A percentile compares a stretch with the other conserved stretches of the same genome.
phyloP scores from a whole-genome alignment of 2,113 vertebrate species.

The Corynorhinus townsendii region DNA sequence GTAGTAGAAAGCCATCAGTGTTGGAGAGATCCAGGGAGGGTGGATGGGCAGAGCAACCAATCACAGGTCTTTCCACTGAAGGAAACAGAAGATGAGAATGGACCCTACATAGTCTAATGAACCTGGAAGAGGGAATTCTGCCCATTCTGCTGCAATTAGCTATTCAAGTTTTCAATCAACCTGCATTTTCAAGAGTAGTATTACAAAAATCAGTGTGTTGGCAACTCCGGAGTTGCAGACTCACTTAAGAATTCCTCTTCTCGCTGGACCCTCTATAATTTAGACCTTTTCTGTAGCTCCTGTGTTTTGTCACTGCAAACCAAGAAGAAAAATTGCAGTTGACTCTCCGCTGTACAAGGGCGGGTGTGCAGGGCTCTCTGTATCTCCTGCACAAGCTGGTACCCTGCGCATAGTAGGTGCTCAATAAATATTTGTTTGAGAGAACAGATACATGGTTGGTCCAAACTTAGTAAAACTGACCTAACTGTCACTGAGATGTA shows the following conservation, averaged over 20 bases:
- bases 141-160: neutral
- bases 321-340: accelerated
- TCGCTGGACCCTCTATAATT: neutral
- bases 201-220: neutral
- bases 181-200: neutral
- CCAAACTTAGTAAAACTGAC: neutral
- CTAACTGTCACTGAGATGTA: neutral
- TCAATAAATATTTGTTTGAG: neutral
- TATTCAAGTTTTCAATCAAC: neutral
- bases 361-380: accelerated
- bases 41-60: accelerated
- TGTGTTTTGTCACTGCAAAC: neutral
- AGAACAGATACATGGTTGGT: neutral
- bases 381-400: accelerated
- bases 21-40: accelerated
- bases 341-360: accelerated
- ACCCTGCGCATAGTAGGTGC: neutral
- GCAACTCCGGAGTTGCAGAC: neutral
- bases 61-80: neutral
- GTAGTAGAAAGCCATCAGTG: neutral
- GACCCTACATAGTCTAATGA: accelerated
- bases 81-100: too few species aligned
- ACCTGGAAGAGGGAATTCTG: neutral
- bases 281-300: neutral
- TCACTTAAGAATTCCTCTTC: neutral